These are phyloP conservation scores for Acanthis flammea DNA, from an alignment of 2,797 vertebrate genomes.

Conservation along the genomic window DNA sequence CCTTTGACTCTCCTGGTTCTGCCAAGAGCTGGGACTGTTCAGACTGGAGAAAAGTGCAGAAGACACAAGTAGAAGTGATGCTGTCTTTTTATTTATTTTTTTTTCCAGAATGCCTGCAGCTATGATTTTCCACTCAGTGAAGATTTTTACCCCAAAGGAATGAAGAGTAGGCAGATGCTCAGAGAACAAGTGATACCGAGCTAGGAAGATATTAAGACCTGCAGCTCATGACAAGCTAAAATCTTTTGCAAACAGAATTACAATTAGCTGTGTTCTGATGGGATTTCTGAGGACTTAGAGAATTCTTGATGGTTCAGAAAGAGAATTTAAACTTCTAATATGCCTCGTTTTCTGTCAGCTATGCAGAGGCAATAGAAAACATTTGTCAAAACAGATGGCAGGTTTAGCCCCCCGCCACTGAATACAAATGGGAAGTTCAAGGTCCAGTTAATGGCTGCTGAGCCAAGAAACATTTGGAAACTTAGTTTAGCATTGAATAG, in stretches of 20 bases:
- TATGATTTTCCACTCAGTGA: neutral
- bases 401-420: neutral
- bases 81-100: neutral
- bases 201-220: neutral
- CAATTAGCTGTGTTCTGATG: neutral
- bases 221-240: neutral
- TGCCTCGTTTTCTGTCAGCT: neutral
- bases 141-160: neutral
- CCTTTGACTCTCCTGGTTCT: neutral
- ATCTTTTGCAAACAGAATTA: neutral
- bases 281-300: neutral
- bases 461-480: slow-evolving; percentile 34
- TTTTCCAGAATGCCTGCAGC: neutral
- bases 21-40: neutral
- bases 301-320: neutral
- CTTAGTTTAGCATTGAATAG: neutral
- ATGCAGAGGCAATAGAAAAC: slow-evolving; percentile 33
- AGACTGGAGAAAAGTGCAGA: neutral
- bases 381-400: slow-evolving; percentile 41
- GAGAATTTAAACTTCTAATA: neutral
- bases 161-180: neutral
- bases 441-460: slow-evolving; percentile 2
- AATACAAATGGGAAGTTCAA: neutral
- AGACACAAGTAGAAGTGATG: neutral
- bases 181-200: neutral